Base-by-base conservation (phyloP, 2,888 invertebrate species). In the Aspidiotus rigidus region DNA sequence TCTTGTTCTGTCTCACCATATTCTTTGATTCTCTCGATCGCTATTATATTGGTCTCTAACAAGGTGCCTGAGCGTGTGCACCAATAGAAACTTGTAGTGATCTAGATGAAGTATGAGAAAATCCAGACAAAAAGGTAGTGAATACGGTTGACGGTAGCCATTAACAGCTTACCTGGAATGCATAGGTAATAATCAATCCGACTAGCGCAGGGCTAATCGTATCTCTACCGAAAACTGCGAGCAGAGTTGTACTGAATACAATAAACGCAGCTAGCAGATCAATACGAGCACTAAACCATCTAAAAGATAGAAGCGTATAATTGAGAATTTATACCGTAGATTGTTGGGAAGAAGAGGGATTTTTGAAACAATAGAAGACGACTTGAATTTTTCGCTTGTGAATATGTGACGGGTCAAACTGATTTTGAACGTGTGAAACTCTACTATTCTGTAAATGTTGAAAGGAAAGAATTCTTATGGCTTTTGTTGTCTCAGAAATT, bases 241-340 rank as follows among this genome's bases (percentile, higher is more conserved):
- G 96, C 71, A 98, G 78, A 0, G 96, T 89, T 5, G 98, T 87
- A 78, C 94, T 96, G 77, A 99, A 87, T 73, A 97, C 95, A 73
- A 98, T 93, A 72, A 91, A 81, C 80, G 96, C 98, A 73, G 97
- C 98, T 71, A 98, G 89, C 86, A 94, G 92, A 81, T 99, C 98
- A 71, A 99, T 81, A 44, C 98, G 84, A 49, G 99, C 84, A 1
- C 96, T 94, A 74, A 99, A 81, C 98, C 98, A 98, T 76, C 94
- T 87, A 70, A n/a, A 71, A 73, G 69, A 70, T 57, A 63, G 15
- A 55, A 16, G 59, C 61, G 16, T 16, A 10, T 42, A n/a, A n/a
- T n/a, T n/a, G n/a, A 64, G 39, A 69, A 53, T 6, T n/a, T 9
- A 7, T 59, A 0, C 28, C 28, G 28, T 28, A 5, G 5, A 28